Conservation (phyloP, 2,888 invertebrate genomes). For the Cosmia pyralina region DNA sequence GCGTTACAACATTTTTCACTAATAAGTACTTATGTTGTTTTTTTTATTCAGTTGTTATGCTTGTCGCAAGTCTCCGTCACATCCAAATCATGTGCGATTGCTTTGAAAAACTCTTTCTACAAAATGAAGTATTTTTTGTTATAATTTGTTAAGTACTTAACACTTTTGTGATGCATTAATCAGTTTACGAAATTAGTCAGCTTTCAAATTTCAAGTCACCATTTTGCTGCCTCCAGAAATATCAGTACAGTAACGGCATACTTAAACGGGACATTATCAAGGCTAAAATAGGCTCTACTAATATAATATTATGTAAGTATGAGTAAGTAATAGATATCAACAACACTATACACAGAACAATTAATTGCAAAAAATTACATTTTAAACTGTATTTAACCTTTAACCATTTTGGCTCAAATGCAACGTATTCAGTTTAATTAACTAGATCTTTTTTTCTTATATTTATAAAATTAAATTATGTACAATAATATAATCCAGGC, state of each 20-base stretch:
- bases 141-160: background rate
- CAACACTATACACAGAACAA: background rate
- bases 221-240: background rate
- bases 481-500: background rate
- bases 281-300: background rate
- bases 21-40: background rate
- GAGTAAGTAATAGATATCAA: background rate
- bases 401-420: too few relatives aligned
- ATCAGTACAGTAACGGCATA: constrained; percentile 1
- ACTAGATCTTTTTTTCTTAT: background rate
- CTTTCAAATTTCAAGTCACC: background rate
- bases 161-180: background rate
- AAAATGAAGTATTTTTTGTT: too few relatives aligned
- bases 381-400: background rate
- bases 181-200: background rate
- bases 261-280: background rate
- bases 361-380: background rate
- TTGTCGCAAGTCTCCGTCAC: background rate
- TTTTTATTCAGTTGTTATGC: background rate
- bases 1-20: background rate
- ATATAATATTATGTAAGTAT: background rate
- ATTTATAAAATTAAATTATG: background rate
- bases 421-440: too few relatives aligned
- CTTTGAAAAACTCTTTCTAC: background rate
- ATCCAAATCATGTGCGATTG: background rate